These are phyloP conservation scores for Chelonus insularis DNA, from an alignment of 1,140 invertebrate genomes.

Conservation along the genomic window DNA sequence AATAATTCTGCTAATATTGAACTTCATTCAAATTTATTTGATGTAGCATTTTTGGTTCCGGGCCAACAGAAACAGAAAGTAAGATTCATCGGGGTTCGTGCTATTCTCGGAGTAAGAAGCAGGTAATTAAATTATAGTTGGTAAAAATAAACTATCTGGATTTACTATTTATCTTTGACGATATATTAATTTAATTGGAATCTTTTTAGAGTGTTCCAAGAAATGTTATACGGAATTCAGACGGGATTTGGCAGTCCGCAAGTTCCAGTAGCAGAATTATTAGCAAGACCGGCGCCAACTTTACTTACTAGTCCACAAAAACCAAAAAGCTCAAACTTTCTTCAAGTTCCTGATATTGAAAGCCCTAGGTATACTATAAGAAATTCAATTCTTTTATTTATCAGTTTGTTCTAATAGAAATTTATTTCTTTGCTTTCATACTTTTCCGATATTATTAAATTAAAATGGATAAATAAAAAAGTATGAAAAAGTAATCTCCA, in stretches of 20 bases:
- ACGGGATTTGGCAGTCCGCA: conserved; percentile 91
- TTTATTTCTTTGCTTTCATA: too few relatives aligned
- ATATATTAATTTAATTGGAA: too few relatives aligned
- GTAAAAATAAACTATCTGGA: too few relatives aligned
- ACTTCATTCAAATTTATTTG: conserved; percentile 80
- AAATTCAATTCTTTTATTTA: conserved; percentile 1
- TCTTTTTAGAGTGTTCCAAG: conserved; percentile 82
- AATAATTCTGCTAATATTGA: conserved; percentile 74
- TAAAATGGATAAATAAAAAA: too few relatives aligned
- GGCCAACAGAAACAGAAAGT: conserved; percentile 89
- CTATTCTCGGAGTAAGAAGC: conserved; percentile 87
- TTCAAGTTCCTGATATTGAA: conserved; percentile 79
- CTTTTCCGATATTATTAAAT: too few relatives aligned
- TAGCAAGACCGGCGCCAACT: conserved; percentile 82
- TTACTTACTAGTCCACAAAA: conserved; percentile 81
- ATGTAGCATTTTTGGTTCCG: conserved; percentile 84
- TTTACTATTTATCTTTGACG: background rate
- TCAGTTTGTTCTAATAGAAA: too few relatives aligned
- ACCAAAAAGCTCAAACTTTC: conserved; percentile 89
- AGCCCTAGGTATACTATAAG: conserved; percentile 62
- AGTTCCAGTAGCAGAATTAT: conserved; percentile 84
- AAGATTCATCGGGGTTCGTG: conserved; percentile 85
- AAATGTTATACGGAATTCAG: conserved; percentile 94
- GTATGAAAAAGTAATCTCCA: too few relatives aligned
- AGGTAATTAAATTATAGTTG: conserved; percentile 64